These are phyloP conservation scores for Corythaixoides concolor DNA, from an alignment of 2,113 vertebrate genomes.

Conservation along the genomic window DNA sequence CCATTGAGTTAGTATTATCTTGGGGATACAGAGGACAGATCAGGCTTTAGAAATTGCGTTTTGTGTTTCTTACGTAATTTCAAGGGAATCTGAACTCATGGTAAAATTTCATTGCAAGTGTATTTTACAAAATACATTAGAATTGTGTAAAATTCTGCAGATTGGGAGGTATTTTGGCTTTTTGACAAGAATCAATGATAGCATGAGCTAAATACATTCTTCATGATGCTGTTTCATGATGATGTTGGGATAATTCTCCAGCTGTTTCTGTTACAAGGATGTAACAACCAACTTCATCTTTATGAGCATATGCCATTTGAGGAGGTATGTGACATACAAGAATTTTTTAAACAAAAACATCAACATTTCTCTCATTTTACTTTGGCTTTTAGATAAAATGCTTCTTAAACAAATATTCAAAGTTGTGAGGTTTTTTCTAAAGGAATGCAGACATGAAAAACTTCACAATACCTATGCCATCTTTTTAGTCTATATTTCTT, in stretches of 20 bases:
- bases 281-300: background rate
- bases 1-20: background rate
- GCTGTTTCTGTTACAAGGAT: background rate
- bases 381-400: background rate
- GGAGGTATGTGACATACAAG: background rate
- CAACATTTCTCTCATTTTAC: background rate
- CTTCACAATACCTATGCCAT: background rate
- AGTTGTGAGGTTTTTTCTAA: background rate
- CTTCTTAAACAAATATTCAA: background rate
- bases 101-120: background rate
- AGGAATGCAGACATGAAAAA: background rate
- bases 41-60: background rate
- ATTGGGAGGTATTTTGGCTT: background rate
- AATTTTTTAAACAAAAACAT: background rate
- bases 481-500: background rate
- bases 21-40: background rate
- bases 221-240: background rate
- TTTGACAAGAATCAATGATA: background rate
- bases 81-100: rapidly evolving
- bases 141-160: background rate
- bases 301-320: background rate
- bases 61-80: background rate
- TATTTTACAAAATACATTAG: background rate
- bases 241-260: background rate
- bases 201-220: background rate